Percentiles rank a stretch among this genome's conserved stretches.
Evolutionary conservation across 2,797 vertebrate species (phyloP).

Genomic region (Enteromius trimaculatus): DNA sequence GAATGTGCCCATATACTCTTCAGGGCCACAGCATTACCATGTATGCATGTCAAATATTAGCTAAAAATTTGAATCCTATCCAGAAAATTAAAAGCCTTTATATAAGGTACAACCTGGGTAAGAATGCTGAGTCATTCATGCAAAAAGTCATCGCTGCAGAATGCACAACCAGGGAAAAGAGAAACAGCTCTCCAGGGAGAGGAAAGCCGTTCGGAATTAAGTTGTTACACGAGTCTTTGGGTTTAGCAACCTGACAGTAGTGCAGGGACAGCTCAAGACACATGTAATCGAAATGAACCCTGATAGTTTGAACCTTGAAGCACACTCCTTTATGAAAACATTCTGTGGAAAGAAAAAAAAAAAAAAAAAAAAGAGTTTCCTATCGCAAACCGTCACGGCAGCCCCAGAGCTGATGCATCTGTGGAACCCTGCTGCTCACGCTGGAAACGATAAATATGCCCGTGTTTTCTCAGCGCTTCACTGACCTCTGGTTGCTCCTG

Average conservation of each 20-base stretch:
- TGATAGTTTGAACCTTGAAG: background rate
- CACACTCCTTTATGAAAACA: conserved; percentile 2
- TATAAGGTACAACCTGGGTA: conserved; percentile 47
- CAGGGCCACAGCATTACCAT: background rate
- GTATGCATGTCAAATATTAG: background rate
- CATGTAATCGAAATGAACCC: background rate
- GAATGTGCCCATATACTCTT: background rate
- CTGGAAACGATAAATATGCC: conserved; percentile 45
- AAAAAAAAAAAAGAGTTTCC: background rate
- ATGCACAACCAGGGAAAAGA: conserved; percentile 53
- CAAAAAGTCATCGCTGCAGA: conserved; percentile 56
- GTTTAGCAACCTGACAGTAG: conserved; percentile 47
- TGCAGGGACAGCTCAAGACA: conserved; percentile 8
- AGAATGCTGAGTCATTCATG: conserved; percentile 60
- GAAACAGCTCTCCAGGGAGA: conserved; percentile 56
- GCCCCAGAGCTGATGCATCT: conserved; percentile 12
- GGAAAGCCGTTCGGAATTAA: conserved; percentile 51
- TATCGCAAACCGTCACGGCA: background rate
- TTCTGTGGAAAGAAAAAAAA: background rate
- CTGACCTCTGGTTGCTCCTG: conserved; percentile 89
- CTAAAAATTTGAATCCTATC: background rate
- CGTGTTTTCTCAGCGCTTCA: conserved; percentile 55
- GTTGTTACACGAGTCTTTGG: conserved; percentile 49
- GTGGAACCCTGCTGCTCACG: conserved; percentile 39
- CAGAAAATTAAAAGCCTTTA: conserved; percentile 32